A percentile compares a stretch with the other conserved stretches of the same genome.
Conservation (phyloP, 2,888 invertebrate genomes). For the Dromius quadrimaculatus region DNA sequence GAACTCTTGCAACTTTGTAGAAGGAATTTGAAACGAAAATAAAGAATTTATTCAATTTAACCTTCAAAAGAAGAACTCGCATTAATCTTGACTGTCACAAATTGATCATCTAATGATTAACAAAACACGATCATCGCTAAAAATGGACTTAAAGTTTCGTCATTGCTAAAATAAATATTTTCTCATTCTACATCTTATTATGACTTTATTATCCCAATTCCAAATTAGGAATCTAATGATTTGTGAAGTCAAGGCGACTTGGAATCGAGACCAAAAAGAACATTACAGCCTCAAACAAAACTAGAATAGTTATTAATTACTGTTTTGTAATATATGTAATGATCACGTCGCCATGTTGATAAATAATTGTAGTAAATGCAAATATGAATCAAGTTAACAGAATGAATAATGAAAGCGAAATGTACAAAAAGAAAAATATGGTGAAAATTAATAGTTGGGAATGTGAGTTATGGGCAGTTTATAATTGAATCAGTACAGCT, state of each 20-base stretch:
- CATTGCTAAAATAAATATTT: too few relatives aligned
- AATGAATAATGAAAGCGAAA: slow-evolving; percentile 5
- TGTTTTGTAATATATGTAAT: not conserved
- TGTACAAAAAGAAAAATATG: slow-evolving; percentile 10
- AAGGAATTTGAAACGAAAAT: too few relatives aligned
- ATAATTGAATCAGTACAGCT: too few relatives aligned
- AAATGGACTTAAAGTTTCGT: too few relatives aligned
- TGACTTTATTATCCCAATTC: slow-evolving; percentile 16
- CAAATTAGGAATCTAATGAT: slow-evolving; percentile 18
- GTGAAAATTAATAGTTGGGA: slow-evolving; percentile 1
- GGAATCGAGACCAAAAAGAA: slow-evolving; percentile 2
- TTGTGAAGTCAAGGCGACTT: too few relatives aligned
- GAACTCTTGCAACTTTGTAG: too few relatives aligned
- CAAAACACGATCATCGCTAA: too few relatives aligned
- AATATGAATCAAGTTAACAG: not conserved
- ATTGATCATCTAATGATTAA: too few relatives aligned
- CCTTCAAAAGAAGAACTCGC: too few relatives aligned
- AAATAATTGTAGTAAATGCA: slow-evolving; percentile 14
- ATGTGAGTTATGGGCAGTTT: slow-evolving; percentile 10
- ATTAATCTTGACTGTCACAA: too few relatives aligned
- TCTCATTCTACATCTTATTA: too few relatives aligned
- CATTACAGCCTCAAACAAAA: not conserved
- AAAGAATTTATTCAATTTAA: too few relatives aligned
- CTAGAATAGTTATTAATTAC: slow-evolving; percentile 17
- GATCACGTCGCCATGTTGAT: slow-evolving; percentile 20